Conservation (phyloP, 2,797 vertebrate genomes). For the Fistularia tabacaria region DNA sequence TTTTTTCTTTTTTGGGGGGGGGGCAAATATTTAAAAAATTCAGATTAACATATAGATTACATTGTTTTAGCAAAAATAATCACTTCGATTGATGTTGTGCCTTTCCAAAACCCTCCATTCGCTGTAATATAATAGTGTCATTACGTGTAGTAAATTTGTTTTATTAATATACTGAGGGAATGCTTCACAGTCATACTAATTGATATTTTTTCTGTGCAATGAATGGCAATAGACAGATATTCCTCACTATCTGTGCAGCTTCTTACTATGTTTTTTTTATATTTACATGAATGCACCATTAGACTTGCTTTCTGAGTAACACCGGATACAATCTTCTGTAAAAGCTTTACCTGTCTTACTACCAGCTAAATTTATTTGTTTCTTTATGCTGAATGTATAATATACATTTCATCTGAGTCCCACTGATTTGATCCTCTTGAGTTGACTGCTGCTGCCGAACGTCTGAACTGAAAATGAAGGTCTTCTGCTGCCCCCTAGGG, state of each 20-base stretch:
- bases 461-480: constrained; percentile 54
- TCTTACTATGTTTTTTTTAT: no score
- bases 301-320: no score
- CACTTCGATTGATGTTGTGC: no score
- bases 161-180: no score
- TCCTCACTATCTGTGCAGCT: neutral
- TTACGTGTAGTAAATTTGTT: no score
- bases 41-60: neutral
- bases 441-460: constrained; percentile 35
- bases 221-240: neutral
- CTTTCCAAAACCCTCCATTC: no score
- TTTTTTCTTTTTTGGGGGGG: neutral
- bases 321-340: no score
- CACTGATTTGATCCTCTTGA: constrained; percentile 41
- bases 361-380: constrained; percentile 37
- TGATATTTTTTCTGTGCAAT: constrained; percentile 4
- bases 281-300: no score
- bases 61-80: no score
- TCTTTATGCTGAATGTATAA: neutral
- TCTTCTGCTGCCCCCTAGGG: constrained; percentile 77
- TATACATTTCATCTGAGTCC: constrained; percentile 35
- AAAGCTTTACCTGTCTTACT: constrained; percentile 2
- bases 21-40: neutral
- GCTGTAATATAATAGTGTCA: no score
- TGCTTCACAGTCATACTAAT: neutral